Evolutionary conservation across 2,888 invertebrate genomes (phyloP).

Genomic region (Rotaria socialis): DNA sequence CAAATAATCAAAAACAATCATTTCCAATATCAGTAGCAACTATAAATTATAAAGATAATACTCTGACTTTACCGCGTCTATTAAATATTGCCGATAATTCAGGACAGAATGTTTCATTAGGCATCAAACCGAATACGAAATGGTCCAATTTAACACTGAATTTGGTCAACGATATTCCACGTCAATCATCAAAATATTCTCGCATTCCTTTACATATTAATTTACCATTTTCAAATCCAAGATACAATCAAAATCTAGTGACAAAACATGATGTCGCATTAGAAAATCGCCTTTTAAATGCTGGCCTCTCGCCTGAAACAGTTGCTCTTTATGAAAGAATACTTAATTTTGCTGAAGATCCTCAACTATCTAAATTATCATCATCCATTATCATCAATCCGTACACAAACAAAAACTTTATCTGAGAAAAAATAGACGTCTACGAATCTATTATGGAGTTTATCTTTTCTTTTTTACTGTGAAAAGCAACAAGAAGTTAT

Average conservation of each 20-base stretch:
- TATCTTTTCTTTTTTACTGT: neutral
- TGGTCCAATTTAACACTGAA: neutral
- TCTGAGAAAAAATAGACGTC: neutral
- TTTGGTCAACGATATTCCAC: neutral
- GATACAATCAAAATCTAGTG: neutral
- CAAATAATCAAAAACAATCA: neutral
- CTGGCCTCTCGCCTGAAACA: conserved; percentile 24
- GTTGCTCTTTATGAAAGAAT: conserved; percentile 27
- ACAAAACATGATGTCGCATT: neutral
- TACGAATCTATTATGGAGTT: neutral
- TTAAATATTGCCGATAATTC: neutral
- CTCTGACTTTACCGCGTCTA: neutral
- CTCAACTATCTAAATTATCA: neutral
- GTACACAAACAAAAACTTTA: neutral
- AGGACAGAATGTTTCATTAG: neutral
- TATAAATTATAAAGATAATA: neutral
- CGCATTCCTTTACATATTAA: neutral
- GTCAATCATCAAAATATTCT: neutral
- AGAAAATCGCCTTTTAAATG: conserved; percentile 10
- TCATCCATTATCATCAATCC: neutral
- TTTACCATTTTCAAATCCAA: neutral
- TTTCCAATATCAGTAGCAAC: neutral
- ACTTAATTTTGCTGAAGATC: neutral
- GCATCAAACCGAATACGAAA: neutral
- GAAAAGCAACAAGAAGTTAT: neutral